Percentiles rank a stretch among this genome's conserved stretches.
Conservation (phyloP, 30 jellyfish, hydroid and myxozoan species). For the Aurelia sp. region DNA sequence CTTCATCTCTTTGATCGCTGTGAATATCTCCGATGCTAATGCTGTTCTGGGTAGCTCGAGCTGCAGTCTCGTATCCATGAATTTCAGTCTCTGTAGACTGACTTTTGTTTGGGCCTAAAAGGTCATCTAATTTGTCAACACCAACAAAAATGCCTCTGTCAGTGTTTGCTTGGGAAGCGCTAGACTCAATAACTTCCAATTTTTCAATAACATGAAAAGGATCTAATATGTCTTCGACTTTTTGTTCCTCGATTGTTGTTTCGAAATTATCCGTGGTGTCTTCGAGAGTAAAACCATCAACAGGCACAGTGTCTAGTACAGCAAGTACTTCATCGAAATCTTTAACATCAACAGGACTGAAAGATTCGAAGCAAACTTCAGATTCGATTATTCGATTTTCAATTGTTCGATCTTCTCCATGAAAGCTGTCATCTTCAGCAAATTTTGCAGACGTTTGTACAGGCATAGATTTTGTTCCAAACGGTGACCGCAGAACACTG, state of each 20-base stretch:
- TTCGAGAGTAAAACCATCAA: too few relatives aligned
- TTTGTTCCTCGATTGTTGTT: too few relatives aligned
- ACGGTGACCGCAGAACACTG: slow-evolving; percentile 21
- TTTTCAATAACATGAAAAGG: too few relatives aligned
- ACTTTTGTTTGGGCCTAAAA: too few relatives aligned
- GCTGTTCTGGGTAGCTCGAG: neutral
- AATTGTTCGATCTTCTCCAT: neutral
- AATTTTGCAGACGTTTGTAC: neutral
- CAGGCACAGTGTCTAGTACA: neutral
- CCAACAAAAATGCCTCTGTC: too few relatives aligned
- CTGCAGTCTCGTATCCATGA: too few relatives aligned
- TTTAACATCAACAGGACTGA: neutral
- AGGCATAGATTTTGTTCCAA: slow-evolving; percentile 4
- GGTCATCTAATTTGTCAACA: too few relatives aligned
- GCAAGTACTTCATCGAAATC: neutral
- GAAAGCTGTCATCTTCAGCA: neutral
- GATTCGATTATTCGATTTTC: too few relatives aligned
- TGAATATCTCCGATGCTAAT: neutral
- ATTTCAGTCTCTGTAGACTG: too few relatives aligned
- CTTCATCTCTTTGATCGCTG: neutral
- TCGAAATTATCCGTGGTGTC: too few relatives aligned
- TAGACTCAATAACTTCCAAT: neutral
- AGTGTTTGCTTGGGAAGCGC: neutral
- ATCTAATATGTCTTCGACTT: too few relatives aligned
- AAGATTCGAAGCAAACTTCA: too few relatives aligned